Evolutionary conservation across 2,113 vertebrate species (phyloP).

Genomic region (Neolamprologus ventralis): DNA sequence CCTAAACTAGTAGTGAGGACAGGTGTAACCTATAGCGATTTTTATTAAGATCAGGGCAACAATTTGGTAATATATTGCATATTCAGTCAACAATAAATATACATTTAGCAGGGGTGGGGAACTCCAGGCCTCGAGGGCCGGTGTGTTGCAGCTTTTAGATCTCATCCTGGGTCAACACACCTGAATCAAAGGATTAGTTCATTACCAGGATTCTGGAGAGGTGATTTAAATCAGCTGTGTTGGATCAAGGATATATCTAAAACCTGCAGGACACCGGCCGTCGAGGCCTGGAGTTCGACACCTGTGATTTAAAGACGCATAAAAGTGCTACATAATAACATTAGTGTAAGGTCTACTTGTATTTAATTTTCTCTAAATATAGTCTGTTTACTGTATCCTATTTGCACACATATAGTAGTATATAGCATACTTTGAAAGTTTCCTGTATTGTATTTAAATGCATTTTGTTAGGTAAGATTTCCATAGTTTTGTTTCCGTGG

Average conservation of each 20-base stretch:
- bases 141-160: background rate
- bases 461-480: background rate
- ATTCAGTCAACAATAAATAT: background rate
- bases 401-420: background rate
- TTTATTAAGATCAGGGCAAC: background rate
- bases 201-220: background rate
- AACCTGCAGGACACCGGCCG: rapidly evolving
- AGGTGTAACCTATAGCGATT: background rate
- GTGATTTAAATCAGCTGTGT: background rate
- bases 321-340: background rate
- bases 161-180: background rate
- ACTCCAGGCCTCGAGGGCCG: background rate
- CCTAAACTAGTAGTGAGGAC: background rate
- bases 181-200: background rate
- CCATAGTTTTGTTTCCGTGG: background rate
- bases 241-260: background rate
- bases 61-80: background rate
- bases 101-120: background rate
- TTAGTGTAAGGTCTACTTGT: background rate
- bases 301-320: background rate
- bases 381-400: background rate
- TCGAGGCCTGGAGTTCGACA: background rate
- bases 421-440: background rate
- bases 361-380: background rate
- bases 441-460: background rate